Evolutionary conservation across 37 sponge, comb jelly and placozoan species (phyloP).

Genomic region (Beroe forskalii): DNA sequence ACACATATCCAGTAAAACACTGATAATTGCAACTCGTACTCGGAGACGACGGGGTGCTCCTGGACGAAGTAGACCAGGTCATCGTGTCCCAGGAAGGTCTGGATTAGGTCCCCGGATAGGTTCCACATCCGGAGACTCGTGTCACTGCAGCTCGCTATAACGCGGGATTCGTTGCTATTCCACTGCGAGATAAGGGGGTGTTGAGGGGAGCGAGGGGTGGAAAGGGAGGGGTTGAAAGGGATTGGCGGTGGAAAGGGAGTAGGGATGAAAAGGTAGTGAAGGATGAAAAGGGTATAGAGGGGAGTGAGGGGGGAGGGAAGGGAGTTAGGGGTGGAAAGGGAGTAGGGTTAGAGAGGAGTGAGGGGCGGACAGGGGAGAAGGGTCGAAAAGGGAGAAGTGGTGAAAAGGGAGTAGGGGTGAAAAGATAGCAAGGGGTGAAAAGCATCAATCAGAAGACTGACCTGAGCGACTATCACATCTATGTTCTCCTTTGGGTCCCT

Average conservation of each 20-base stretch:
- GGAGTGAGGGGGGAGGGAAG: no score
- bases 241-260: not conserved
- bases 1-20: no score
- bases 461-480: not conserved
- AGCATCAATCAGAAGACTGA: not conserved
- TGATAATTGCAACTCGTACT: no score
- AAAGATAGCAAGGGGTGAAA: no score
- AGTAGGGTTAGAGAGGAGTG: no score
- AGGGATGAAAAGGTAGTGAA: no score
- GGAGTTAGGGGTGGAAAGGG: no score
- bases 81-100: constrained; percentile 33
- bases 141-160: constrained; percentile 50
- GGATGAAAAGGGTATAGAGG: no score
- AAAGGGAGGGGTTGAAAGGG: not conserved
- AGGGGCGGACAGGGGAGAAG: no score
- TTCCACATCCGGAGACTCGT: constrained; percentile 54
- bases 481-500: constrained; percentile 19
- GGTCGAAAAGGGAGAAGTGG: not conserved
- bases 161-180: not conserved
- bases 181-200: not conserved
- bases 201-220: not conserved
- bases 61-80: constrained; percentile 11
- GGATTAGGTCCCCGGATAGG: not conserved
- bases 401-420: not conserved
- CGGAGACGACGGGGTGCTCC: constrained; percentile 16